Evolutionary conservation across 2,888 invertebrate species (phyloP).

Genomic region (Drosophila histrio): DNA sequence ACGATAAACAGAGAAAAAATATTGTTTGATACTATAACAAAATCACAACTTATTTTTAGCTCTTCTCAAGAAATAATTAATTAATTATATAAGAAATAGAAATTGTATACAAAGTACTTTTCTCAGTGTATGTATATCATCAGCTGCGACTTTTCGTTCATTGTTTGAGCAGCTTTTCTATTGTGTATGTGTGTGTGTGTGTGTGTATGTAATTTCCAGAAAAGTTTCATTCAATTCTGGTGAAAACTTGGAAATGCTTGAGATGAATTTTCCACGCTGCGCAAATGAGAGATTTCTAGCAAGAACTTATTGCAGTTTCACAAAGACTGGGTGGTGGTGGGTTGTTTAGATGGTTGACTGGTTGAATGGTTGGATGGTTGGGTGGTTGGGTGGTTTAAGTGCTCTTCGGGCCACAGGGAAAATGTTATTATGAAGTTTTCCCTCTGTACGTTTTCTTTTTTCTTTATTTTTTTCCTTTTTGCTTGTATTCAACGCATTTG

Average conservation of each 20-base stretch:
- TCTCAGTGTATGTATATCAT: conserved; percentile 16
- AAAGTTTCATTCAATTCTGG: conserved; percentile 33
- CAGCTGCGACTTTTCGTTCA: not conserved
- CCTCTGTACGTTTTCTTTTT: not conserved
- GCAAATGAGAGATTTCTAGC: conserved; percentile 27
- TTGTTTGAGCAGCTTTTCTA: not conserved
- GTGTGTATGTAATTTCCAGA: conserved; percentile 10
- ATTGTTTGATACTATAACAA: too few species aligned
- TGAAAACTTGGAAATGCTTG: conserved; percentile 33
- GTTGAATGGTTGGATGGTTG: not conserved
- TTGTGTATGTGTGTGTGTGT: not conserved
- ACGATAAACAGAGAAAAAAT: too few species aligned
- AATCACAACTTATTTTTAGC: not conserved
- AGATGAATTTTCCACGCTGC: conserved; percentile 26
- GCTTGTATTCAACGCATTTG: conserved; percentile 28
- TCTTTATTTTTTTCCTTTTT: not conserved
- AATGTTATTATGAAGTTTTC: conserved; percentile 54
- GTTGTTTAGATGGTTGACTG: conserved; percentile 3
- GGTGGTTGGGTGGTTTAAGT: not conserved
- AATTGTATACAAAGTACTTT: not conserved
- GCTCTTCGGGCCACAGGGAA: conserved; percentile 11
- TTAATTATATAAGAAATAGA: not conserved
- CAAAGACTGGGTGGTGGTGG: conserved; percentile 18
- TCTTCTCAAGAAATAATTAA: not conserved
- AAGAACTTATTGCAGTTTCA: conserved; percentile 14